Percentiles rank a stretch among this genome's conserved stretches.
Evolutionary conservation across 2,797 vertebrate genomes (phyloP).

Genomic region (Macrochelys suwanniensis): DNA sequence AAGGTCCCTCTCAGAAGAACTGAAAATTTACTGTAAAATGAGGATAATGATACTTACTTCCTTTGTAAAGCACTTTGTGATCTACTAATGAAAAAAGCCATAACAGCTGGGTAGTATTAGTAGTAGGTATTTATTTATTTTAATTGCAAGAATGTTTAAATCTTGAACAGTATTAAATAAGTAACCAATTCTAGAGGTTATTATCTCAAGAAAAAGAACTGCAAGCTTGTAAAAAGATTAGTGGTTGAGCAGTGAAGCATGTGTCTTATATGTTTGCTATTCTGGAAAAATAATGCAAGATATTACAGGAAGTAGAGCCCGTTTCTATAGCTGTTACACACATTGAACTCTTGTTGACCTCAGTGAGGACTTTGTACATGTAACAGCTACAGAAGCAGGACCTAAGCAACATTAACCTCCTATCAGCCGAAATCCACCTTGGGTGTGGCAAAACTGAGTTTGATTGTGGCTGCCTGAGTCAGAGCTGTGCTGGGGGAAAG

Average conservation of each 20-base stretch:
- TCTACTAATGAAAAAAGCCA: neutral
- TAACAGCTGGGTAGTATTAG: neutral
- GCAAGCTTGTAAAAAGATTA: neutral
- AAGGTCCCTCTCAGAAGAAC: fast-evolving
- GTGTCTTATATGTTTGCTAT: neutral
- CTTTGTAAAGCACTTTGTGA: neutral
- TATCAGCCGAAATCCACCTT: neutral
- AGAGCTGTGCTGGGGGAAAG: neutral
- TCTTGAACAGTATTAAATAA: neutral
- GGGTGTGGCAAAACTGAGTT: neutral
- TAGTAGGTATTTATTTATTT: neutral
- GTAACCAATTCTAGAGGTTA: neutral
- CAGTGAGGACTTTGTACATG: neutral
- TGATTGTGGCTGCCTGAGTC: neutral
- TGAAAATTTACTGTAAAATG: neutral
- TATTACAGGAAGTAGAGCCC: neutral
- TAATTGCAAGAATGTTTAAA: neutral
- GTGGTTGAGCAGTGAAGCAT: neutral
- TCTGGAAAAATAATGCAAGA: neutral
- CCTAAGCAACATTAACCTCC: fast-evolving
- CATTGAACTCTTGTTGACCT: neutral
- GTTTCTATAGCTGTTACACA: fast-evolving
- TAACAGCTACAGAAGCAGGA: neutral
- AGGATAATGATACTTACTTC: neutral
- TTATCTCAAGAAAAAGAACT: neutral